Evolutionary conservation across 2,113 vertebrate genomes (phyloP).

Genomic region (Coracopsis vasa): DNA sequence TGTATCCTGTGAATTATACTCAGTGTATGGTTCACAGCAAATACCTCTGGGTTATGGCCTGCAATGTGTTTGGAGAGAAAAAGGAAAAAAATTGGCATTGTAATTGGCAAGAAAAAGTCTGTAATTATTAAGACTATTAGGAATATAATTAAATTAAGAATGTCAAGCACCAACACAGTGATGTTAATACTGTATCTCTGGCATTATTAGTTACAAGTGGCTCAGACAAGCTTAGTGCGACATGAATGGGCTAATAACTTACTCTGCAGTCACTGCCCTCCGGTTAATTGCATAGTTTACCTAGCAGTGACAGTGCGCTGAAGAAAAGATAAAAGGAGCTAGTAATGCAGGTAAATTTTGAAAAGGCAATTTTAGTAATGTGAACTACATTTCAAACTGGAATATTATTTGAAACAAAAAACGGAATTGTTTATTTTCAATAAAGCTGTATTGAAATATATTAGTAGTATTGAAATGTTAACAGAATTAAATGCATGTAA

Average conservation of each 20-base stretch:
- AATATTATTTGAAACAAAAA: not conserved
- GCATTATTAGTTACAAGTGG: not conserved
- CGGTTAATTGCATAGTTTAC: not conserved
- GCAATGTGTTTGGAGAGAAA: not conserved
- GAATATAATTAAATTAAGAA: not conserved
- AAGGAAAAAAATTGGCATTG: not conserved
- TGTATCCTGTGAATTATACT: not conserved
- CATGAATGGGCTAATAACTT: not conserved
- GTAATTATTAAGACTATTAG: not conserved
- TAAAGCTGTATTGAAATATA: not conserved
- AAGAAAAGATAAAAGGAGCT: not conserved
- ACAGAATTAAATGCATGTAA: not conserved
- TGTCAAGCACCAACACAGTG: not conserved
- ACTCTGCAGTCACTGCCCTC: not conserved
- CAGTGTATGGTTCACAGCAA: not conserved
- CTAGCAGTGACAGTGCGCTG: not conserved
- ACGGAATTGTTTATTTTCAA: not conserved
- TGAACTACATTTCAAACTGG: not conserved
- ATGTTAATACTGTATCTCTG: not conserved
- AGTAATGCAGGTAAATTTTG: not conserved
- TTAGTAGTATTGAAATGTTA: not conserved
- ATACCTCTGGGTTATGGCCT: not conserved
- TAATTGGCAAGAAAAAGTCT: not conserved
- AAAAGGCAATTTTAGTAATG: not conserved
- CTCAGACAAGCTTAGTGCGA: not conserved